These are phyloP conservation scores for Sericinus montela DNA, from an alignment of 2,888 invertebrate species.

Conservation along the genomic window DNA sequence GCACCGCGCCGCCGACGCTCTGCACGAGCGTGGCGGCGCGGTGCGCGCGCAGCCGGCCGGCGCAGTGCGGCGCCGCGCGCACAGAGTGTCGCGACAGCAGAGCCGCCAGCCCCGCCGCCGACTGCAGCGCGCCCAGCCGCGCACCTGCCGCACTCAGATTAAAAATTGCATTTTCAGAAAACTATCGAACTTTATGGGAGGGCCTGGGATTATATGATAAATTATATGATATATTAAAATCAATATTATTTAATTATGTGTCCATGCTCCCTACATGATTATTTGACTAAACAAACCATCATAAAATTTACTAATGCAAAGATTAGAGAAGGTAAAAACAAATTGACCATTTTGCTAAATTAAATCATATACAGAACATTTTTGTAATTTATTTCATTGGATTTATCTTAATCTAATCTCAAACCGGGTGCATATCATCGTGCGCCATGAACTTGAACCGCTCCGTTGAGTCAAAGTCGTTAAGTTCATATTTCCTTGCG, in stretches of 20 bases:
- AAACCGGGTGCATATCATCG: too few species aligned
- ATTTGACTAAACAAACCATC: not conserved
- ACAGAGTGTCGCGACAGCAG: conserved; percentile 30
- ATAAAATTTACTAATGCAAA: not conserved
- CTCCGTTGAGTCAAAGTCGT: too few species aligned
- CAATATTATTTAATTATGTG: not conserved
- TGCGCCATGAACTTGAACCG: too few species aligned
- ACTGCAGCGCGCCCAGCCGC: conserved; percentile 33
- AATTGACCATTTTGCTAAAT: too few species aligned
- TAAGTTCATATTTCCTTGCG: too few species aligned
- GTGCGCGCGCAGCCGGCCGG: not conserved
- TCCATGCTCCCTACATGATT: not conserved
- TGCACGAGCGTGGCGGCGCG: conserved; percentile 4
- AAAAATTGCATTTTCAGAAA: not conserved
- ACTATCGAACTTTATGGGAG: too few species aligned
- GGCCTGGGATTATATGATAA: not conserved
- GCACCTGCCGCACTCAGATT: conserved; percentile 22
- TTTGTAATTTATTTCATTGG: too few species aligned
- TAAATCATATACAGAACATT: too few species aligned
- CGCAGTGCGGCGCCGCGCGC: conserved; percentile 13
- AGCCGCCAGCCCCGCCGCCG: conserved; percentile 33
- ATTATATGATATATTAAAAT: not conserved
- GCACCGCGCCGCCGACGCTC: too few species aligned
- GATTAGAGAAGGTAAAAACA: too few species aligned
- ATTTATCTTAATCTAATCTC: too few species aligned